phyloP scores from a whole-genome alignment of 2,888 invertebrate species.

The Plagodis pulveraria region DNA sequence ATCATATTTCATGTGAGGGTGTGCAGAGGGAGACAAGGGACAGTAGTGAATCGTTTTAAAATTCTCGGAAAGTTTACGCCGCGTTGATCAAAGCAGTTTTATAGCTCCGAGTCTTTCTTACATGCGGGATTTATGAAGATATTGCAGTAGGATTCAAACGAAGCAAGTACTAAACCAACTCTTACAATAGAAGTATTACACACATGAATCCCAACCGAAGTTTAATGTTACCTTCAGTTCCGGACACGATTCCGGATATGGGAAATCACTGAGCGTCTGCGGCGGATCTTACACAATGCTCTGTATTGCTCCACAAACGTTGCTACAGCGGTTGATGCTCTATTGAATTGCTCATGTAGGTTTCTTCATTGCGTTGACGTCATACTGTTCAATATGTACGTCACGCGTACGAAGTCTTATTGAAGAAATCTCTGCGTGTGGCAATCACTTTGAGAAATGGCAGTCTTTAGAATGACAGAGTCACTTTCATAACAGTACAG shows the following conservation, averaged over 20 bases:
- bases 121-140: neutral
- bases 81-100: conserved; percentile 2
- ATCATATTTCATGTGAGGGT: conserved; percentile 8
- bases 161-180: neutral
- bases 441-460: conserved; percentile 3
- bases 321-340: conserved; percentile 14
- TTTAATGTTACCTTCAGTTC: neutral
- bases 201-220: neutral
- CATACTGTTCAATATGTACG: conserved; percentile 5
- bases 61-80: conserved; percentile 3
- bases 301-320: conserved; percentile 20
- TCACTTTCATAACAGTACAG: no score
- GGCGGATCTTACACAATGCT: conserved; percentile 24
- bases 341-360: conserved; percentile 5
- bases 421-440: conserved; percentile 11
- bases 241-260: conserved; percentile 12
- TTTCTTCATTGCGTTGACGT: conserved; percentile 23
- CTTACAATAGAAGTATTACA: neutral
- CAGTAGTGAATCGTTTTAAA: neutral
- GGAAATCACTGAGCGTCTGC: conserved; percentile 16
- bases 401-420: conserved; percentile 5
- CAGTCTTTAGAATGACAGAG: neutral
- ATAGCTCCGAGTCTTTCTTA: no score
- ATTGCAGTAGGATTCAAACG: neutral
- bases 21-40: neutral